Conservation (phyloP, 2,113 vertebrate genomes). For the Siniperca chuatsi region DNA sequence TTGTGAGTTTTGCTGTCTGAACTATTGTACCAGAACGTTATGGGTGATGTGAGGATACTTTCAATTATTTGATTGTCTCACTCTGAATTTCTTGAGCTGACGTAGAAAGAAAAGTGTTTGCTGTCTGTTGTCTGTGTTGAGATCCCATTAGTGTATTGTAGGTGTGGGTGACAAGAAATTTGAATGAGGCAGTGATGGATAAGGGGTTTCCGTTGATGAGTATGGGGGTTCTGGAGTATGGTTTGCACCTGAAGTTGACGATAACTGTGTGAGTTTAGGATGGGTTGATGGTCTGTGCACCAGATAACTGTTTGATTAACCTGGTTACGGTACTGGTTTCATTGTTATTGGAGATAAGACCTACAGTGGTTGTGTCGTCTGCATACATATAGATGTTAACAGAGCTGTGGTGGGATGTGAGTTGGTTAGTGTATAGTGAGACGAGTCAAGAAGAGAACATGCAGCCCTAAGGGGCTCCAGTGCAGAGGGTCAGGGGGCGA, state of each 20-base stretch:
- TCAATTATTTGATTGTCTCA: no score
- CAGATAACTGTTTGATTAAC: neutral
- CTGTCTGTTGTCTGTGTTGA: no score
- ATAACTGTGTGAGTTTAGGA: neutral
- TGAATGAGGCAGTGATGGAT: no score
- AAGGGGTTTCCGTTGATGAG: neutral
- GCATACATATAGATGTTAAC: neutral
- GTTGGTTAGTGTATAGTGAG: neutral
- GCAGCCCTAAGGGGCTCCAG: no score
- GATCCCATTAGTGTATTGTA: no score
- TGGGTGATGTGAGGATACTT: no score
- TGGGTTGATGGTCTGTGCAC: neutral
- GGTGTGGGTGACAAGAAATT: no score
- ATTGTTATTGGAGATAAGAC: neutral
- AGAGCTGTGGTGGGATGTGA: neutral
- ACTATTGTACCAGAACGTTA: no score
- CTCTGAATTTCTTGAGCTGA: neutral
- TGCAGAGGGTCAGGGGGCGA: no score
- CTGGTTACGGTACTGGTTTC: neutral
- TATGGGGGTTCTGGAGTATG: no score
- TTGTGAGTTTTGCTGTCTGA: no score
- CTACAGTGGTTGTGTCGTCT: neutral
- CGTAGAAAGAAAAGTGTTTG: neutral
- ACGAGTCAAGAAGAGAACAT: neutral
- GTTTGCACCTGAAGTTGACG: neutral